Evolutionary conservation across 1,140 invertebrate genomes (phyloP).

Genomic region (Asbolus verrucosus): DNA sequence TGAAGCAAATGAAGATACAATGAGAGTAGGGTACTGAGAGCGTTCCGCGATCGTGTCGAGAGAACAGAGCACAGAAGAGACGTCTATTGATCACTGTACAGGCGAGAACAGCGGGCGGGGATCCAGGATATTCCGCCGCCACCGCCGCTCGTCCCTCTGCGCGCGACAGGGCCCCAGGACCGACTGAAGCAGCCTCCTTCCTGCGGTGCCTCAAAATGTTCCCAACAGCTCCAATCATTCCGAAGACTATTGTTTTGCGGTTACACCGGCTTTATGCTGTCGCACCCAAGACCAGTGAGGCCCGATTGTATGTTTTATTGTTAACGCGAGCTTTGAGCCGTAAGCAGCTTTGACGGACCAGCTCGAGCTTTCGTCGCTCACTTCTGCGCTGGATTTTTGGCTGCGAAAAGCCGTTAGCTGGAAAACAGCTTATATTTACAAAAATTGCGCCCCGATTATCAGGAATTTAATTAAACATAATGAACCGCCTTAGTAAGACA

Average conservation of each 20-base stretch:
- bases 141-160: constrained; percentile 50
- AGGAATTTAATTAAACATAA: no score
- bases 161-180: constrained; percentile 42
- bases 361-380: background rate
- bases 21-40: constrained; percentile 32
- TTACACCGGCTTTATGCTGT: constrained; percentile 8
- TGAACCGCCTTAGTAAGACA: no score
- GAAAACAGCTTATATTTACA: no score
- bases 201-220: constrained; percentile 19
- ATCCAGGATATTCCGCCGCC: constrained; percentile 53
- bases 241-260: constrained; percentile 31
- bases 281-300: background rate
- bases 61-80: constrained; percentile 52
- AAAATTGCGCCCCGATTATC: no score
- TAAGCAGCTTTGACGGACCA: background rate
- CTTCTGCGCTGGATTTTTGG: background rate
- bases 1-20: constrained; percentile 26
- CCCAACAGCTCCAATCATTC: constrained; percentile 15
- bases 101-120: constrained; percentile 56
- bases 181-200: constrained; percentile 28
- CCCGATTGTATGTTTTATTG: constrained; percentile 12
- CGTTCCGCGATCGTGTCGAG: constrained; percentile 26
- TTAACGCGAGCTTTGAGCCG: constrained; percentile 1
- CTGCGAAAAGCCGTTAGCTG: background rate
- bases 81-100: constrained; percentile 56